Conservation (phyloP, 2,888 invertebrate genomes). For the Conops quadrifasciatus region DNA sequence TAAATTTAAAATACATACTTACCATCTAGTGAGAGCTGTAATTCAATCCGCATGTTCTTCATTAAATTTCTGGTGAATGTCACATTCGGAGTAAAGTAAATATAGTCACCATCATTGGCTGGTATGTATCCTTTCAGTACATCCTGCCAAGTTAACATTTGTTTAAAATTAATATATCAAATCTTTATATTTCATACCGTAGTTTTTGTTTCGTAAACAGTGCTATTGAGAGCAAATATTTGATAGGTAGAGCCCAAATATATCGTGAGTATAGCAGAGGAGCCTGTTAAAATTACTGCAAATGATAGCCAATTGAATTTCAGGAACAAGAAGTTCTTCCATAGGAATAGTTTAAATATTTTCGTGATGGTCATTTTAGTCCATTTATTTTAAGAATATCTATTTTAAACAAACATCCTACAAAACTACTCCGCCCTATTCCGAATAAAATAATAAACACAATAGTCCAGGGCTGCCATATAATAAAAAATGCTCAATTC, state of each 20-base stretch:
- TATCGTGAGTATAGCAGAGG: constrained; percentile 43
- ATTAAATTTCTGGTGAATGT: constrained; percentile 49
- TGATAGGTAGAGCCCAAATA: constrained; percentile 50
- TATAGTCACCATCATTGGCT: constrained; percentile 50
- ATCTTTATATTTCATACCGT: constrained; percentile 37
- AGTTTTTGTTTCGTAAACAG: constrained; percentile 35
- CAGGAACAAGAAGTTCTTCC: constrained; percentile 55
- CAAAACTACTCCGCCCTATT: too few relatives aligned
- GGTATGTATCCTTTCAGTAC: constrained; percentile 50
- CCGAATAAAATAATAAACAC: too few relatives aligned
- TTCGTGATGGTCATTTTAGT: constrained; percentile 36
- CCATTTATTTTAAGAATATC: not conserved
- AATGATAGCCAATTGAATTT: constrained; percentile 48
- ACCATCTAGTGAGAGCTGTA: constrained; percentile 51
- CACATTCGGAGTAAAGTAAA: constrained; percentile 53
- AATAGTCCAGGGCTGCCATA: too few relatives aligned
- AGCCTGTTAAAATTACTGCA: constrained; percentile 42
- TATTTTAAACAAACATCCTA: too few relatives aligned
- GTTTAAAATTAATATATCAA: not conserved
- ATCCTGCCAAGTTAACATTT: constrained; percentile 43
- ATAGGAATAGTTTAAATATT: constrained; percentile 49
- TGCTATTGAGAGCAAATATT: constrained; percentile 37
- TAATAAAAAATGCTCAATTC: too few relatives aligned
- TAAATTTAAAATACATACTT: constrained; percentile 32
- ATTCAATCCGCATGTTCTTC: constrained; percentile 51